Base-by-base conservation (phyloP, 1,140 invertebrate species). In the Dufourea novaeangliae region DNA sequence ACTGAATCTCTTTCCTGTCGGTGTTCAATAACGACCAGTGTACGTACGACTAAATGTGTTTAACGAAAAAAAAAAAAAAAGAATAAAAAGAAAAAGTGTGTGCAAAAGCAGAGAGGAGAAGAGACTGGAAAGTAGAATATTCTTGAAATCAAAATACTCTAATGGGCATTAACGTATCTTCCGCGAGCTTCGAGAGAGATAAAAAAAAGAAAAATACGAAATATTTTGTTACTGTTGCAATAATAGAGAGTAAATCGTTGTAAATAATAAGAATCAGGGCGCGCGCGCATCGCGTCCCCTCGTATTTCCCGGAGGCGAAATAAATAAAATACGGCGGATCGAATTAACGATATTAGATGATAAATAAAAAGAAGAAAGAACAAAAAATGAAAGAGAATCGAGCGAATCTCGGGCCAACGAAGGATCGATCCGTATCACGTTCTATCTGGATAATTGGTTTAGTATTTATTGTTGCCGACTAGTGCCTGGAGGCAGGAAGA, bases 211-310 rank as follows among this genome's bases (percentile, higher is more conserved):
- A 46, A 46, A 50, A n/a, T n/a, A 50, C 5, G 20, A 39, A n/a
- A 61, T 73, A 73, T 73, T 73, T 73, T 73, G 46, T 64, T 64
- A 73, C 59, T 29, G 70, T 73, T 64, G 70, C 70, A 64, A 64
- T 73, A 73, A 39, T 73, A 73, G 25, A 37, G 17, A 20, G 25
- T 73, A 22, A 64, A 64, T n/a, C 63, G 29, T 39, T 72, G 57
- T 72, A 57, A 57, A 57, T 57, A 57, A 57, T 57, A 32, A 57
- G 27, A 7, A 27, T 57, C 8, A 22, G 54, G 5, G 54, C 29
- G 14, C 52, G 54, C 8, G 5, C 1, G 25, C 46, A 25, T 54
- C 25, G n/a, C n/a, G n/a, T n/a, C n/a, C n/a, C n/a, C n/a, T n/a
- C n/a, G n/a, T n/a, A n/a, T n/a, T n/a, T n/a, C n/a, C n/a, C n/a